Evolutionary conservation across 2,113 vertebrate species (phyloP), one percentile per base, ranked within the genome.

Genomic region (Leuciscus idus): DNA sequence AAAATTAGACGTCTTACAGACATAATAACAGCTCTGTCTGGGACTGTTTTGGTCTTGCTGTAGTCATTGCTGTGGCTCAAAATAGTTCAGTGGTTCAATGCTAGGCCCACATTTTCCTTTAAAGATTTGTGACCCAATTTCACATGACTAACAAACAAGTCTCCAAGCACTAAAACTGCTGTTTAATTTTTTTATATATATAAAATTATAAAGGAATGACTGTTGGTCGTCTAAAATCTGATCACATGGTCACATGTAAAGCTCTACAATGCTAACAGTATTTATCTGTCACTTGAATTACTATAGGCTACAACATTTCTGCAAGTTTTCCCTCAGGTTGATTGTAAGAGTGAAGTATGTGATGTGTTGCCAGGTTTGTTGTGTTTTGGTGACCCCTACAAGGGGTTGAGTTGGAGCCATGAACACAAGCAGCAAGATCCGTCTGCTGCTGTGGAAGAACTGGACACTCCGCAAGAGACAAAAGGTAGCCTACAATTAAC

Each of bases 381-480:
- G 88, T 84, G 84, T 87, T 84, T 89, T 83, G 86, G 91, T 93
- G 92, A 93, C 91, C 92, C 91, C 92, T 1, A 83, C 88, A 68
- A 83, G 92, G 93, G 92, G 91, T 81, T 61, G 82, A 90, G 86
- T 62, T 90, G 61, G 90, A 93, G 93, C 82, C 36, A 99, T 99
- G 98, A 94, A 91, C 83, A 96, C 94, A 39, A 86, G 92, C 79
- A 93, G 93, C 84, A 97, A 99, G 92, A 94, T 97, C 90, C 93
- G 92, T 90, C 96, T 99, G 90, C 91, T 99, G 19, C 96, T 99
- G n/a, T 99, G 98, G 98, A 99, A 99, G 91, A 99, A 99, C 93
- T 99, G 97, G 98, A 97, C 96, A 4, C 96, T 98, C 57, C 93
- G 98, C 84, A 99, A 97, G 89, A 95, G 97, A 88, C 98, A 99